These are phyloP conservation scores for Labeo catla DNA, from an alignment of 2,113 vertebrate genomes.

Conservation along the genomic window DNA sequence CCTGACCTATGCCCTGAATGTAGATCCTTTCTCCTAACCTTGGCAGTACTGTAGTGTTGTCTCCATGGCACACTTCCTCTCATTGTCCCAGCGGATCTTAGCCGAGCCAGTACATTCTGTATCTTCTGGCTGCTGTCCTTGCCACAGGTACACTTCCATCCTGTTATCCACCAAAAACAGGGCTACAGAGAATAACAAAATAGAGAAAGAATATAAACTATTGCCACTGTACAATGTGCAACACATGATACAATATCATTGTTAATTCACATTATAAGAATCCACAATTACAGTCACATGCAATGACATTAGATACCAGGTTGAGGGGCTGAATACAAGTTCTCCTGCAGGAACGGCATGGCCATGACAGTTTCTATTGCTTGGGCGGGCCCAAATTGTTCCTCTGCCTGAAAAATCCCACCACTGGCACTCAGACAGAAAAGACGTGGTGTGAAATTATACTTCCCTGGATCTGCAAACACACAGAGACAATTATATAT, in stretches of 20 bases:
- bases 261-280: neutral
- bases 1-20: neutral
- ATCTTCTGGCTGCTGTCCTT: constrained; percentile 77
- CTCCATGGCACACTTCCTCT: constrained; percentile 83
- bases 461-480: constrained; percentile 78
- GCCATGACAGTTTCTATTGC: constrained; percentile 71
- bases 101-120: constrained; percentile 74
- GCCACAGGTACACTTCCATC: constrained; percentile 84
- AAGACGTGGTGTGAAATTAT: constrained; percentile 78
- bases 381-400: constrained; percentile 69
- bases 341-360: constrained; percentile 81
- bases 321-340: constrained; percentile 75
- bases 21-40: constrained; percentile 67
- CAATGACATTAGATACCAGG: constrained; percentile 68
- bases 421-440: constrained; percentile 75
- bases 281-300: neutral
- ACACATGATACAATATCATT: neutral
- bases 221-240: neutral
- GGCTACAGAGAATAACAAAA: constrained; percentile 59
- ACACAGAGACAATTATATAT: neutral
- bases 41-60: constrained; percentile 80
- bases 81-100: constrained; percentile 79
- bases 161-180: constrained; percentile 80
- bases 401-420: constrained; percentile 74
- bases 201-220: neutral